Evolutionary conservation across 2,113 vertebrate species (phyloP).

Genomic region (Rhombomys opimus): DNA sequence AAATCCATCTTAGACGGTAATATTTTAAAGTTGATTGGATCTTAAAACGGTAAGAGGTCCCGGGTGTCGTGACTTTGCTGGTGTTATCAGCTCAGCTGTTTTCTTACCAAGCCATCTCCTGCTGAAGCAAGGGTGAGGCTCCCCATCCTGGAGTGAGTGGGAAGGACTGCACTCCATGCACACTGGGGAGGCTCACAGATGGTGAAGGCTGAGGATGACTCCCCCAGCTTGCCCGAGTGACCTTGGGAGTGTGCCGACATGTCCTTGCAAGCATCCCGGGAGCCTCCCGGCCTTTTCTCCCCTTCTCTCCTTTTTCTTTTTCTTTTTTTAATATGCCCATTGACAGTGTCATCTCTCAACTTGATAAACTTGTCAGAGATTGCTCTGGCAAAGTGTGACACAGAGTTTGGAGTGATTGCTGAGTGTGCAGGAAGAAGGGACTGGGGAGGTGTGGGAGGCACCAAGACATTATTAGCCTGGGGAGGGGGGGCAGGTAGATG

Average conservation of each 20-base stretch:
- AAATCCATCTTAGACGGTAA: conserved; percentile 76
- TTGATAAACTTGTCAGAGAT: conserved; percentile 73
- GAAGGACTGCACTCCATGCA: background rate
- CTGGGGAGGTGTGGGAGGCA: background rate
- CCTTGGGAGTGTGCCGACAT: conserved; percentile 79
- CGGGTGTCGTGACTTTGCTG: conserved; percentile 77
- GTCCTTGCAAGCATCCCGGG: conserved; percentile 80
- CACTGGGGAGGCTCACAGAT: background rate
- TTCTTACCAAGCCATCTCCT: conserved; percentile 81
- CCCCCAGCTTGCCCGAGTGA: background rate
- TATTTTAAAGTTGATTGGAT: conserved; percentile 87
- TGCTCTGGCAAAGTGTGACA: conserved; percentile 41
- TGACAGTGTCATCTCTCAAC: conserved; percentile 84
- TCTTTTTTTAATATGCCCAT: background rate
- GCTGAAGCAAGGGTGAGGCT: conserved; percentile 26
- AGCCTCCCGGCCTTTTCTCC: background rate
- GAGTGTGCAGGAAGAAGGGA: background rate
- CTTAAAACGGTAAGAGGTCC: conserved; percentile 84
- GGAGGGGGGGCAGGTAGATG: conserved; percentile 22
- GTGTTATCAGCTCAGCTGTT: conserved; percentile 83
- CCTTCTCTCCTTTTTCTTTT: background rate
- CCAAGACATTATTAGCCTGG: background rate
- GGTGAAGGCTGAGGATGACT: conserved; percentile 77
- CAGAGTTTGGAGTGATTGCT: background rate
- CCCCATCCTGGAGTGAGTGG: background rate